phyloP scores from a whole-genome alignment of 2,888 invertebrate genomes.

The Ephialtes manifestator region DNA sequence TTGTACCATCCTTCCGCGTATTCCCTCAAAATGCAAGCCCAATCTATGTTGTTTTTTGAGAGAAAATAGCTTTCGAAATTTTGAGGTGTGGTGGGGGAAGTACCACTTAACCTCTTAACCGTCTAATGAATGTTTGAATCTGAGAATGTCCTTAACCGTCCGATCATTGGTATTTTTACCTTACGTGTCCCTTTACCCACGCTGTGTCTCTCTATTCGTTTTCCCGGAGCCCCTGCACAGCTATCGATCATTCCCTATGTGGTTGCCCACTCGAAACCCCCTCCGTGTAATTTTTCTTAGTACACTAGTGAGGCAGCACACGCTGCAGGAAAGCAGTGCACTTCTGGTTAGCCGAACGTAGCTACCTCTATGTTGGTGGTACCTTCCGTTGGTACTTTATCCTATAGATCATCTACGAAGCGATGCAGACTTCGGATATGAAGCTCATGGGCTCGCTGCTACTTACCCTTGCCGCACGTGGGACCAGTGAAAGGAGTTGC shows the following conservation, averaged over 20 bases:
- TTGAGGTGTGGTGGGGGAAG: too few relatives aligned
- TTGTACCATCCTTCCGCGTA: too few relatives aligned
- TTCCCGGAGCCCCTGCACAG: neutral
- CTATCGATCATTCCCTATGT: conserved; percentile 26
- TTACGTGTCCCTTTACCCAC: neutral
- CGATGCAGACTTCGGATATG: conserved; percentile 15
- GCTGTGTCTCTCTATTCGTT: neutral
- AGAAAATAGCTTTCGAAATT: too few relatives aligned
- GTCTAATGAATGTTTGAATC: too few relatives aligned
- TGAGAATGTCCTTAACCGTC: too few relatives aligned
- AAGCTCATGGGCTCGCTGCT: conserved; percentile 1
- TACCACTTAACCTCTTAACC: too few relatives aligned
- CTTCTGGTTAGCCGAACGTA: neutral
- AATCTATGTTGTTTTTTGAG: too few relatives aligned
- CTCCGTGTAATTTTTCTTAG: conserved; percentile 22
- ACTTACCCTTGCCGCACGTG: conserved; percentile 94
- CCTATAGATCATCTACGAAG: conserved; percentile 8
- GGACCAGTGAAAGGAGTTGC: conserved; percentile 95
- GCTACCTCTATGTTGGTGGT: neutral
- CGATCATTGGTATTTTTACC: too few relatives aligned
- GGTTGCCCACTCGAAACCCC: neutral
- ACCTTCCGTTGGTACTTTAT: conserved; percentile 5
- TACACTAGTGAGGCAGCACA: neutral
- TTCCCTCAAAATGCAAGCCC: too few relatives aligned
- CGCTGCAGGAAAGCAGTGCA: neutral